A percentile compares a stretch with the other conserved stretches of the same genome.
phyloP scores from a whole-genome alignment of 2,113 vertebrate species.

The Cathartes aura region DNA sequence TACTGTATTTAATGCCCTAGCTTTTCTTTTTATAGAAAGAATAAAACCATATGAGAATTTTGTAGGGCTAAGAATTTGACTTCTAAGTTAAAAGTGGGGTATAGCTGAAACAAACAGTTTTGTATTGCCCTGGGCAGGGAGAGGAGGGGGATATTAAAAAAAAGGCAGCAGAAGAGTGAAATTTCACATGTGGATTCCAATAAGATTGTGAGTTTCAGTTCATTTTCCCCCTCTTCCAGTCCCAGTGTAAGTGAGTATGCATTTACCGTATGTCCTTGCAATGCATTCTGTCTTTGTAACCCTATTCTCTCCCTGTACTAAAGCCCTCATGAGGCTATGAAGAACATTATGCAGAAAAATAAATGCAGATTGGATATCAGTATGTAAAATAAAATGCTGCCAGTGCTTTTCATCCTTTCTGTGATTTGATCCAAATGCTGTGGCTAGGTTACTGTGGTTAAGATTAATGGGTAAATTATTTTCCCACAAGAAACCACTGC shows the following conservation, averaged over 20 bases:
- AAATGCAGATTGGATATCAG: neutral
- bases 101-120: neutral
- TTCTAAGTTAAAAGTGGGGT: neutral
- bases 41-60: neutral
- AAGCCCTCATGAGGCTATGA: neutral
- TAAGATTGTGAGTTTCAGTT: neutral
- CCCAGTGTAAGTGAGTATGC: neutral
- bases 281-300: neutral
- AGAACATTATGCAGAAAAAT: conserved; percentile 15
- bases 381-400: neutral
- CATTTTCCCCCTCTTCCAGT: neutral
- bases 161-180: neutral
- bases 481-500: neutral
- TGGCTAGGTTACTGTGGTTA: conserved; percentile 3
- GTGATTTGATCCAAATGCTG: conserved; percentile 25
- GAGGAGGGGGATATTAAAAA: no score
- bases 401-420: neutral
- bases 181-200: neutral
- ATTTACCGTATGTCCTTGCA: neutral
- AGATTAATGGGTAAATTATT: conserved; percentile 51
- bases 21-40: neutral
- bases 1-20: neutral
- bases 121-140: neutral
- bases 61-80: neutral
- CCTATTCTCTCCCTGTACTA: neutral